Evolutionary conservation across 1,140 invertebrate genomes (phyloP).

Genomic region (Caenorhabditis elegans): WBcel235 BX284603.4:9572501-9573000

Average conservation of each 20-base stretch:
- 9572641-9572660: neutral
- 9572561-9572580: conserved; percentile 41
- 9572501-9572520: neutral
- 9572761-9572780: conserved; percentile 42
- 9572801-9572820: conserved; percentile 44
- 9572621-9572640: neutral
- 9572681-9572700: conserved; percentile 25
- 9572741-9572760: conserved; percentile 41
- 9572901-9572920: conserved; percentile 33
- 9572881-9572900: neutral
- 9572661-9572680: neutral
- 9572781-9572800: conserved; percentile 48
- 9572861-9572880: neutral
- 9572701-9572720: conserved; percentile 27
- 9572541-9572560: conserved; percentile 36
- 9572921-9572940: conserved; percentile 28
- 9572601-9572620: neutral
- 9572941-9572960: conserved; percentile 36
- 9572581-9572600: neutral
- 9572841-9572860: neutral
- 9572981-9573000: conserved; percentile 39
- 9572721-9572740: conserved; percentile 42
- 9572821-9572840: conserved; percentile 45
- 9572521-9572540: neutral
- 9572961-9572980: conserved; percentile 35